A percentile compares a stretch with the other conserved stretches of the same genome.
Conservation (phyloP, 2,113 vertebrate species). For the Alligator mississippiensis region DNA sequence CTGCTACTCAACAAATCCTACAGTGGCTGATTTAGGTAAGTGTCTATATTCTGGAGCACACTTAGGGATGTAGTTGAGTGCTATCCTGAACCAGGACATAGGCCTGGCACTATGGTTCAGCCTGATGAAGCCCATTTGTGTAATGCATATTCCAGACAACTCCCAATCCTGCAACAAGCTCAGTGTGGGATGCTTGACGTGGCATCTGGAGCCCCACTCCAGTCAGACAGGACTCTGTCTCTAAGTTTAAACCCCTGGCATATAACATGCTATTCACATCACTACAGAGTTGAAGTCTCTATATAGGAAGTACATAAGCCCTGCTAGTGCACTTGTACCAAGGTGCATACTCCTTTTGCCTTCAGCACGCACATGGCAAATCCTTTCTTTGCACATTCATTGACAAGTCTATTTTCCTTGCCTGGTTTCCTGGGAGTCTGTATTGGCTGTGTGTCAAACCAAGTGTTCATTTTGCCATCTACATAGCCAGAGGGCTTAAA, state of each 20-base stretch:
- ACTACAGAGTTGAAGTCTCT: background rate
- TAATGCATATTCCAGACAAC: background rate
- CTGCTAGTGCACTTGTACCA: background rate
- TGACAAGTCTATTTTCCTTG: background rate
- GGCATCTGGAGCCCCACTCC: background rate
- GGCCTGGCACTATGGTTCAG: background rate
- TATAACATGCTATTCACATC: background rate
- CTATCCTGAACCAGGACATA: background rate
- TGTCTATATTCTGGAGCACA: background rate
- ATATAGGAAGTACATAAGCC: rapidly evolving
- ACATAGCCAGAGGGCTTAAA: slow-evolving; percentile 48
- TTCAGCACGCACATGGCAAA: background rate
- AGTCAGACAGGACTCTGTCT: background rate
- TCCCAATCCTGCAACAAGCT: background rate
- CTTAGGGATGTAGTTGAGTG: background rate
- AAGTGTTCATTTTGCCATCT: slow-evolving; percentile 61
- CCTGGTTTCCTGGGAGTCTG: slow-evolving; percentile 48
- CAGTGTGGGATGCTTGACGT: background rate
- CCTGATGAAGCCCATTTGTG: background rate
- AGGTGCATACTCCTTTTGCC: background rate
- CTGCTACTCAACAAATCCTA: background rate
- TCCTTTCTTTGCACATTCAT: background rate
- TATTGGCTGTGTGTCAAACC: slow-evolving; percentile 57
- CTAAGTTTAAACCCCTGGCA: background rate
- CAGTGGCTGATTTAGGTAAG: background rate